Evolutionary conservation across 1,140 invertebrate species (phyloP).

Genomic region (Araneus ventricosus): DNA sequence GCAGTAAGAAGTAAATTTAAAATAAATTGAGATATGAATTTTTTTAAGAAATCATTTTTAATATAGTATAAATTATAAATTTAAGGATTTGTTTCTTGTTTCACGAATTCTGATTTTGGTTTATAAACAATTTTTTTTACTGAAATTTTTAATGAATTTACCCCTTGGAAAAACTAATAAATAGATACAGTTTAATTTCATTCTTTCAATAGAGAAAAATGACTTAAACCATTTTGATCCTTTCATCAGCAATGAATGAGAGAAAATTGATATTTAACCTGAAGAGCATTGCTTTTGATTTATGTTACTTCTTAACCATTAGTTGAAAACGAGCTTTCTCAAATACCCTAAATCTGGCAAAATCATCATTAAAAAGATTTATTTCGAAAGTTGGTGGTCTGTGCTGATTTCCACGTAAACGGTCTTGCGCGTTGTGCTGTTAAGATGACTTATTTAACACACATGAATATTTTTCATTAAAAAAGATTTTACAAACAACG

Average conservation of each 20-base stretch:
- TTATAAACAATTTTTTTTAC: no score
- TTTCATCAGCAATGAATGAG: background rate
- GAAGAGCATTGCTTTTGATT: conserved; percentile 22
- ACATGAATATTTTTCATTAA: no score
- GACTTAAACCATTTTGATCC: background rate
- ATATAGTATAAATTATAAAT: no score
- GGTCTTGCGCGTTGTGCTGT: background rate
- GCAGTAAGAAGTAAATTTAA: no score
- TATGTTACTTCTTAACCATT: background rate
- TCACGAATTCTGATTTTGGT: no score
- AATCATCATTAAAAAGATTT: conserved; percentile 38
- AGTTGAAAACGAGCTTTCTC: background rate
- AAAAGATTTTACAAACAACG: background rate
- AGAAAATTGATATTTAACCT: conserved; percentile 33
- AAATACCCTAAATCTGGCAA: background rate
- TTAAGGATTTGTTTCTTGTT: no score
- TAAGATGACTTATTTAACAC: background rate
- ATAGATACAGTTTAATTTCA: background rate
- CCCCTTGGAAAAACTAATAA: background rate
- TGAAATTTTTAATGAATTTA: no score
- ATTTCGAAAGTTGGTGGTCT: background rate
- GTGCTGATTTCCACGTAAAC: background rate
- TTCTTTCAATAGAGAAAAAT: background rate
- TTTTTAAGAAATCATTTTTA: no score
- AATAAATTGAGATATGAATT: no score